Conservation (phyloP, 1,140 invertebrate species). For the Centruroides sculpturatus region DNA sequence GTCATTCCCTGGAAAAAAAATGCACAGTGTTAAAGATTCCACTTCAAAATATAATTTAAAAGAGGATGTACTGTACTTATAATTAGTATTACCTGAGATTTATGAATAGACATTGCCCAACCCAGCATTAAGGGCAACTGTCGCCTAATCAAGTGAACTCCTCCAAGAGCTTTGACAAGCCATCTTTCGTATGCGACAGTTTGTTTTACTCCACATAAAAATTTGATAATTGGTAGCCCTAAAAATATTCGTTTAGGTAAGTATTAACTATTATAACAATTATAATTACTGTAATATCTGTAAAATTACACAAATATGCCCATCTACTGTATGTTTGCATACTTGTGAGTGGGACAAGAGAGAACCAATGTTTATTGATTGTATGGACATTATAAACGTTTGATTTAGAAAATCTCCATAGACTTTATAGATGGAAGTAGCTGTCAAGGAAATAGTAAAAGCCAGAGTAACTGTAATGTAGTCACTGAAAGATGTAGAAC, state of each 20-base stretch:
- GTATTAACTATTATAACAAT: too few species aligned
- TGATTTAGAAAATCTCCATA: too few species aligned
- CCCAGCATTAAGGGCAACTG: slow-evolving; percentile 79
- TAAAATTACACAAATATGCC: too few species aligned
- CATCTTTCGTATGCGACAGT: slow-evolving; percentile 61
- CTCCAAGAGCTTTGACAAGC: slow-evolving; percentile 51
- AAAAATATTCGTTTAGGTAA: slow-evolving; percentile 3
- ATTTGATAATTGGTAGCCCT: slow-evolving; percentile 71
- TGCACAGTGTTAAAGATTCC: not conserved
- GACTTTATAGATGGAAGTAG: too few species aligned
- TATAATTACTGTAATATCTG: too few species aligned
- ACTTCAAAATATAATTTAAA: not conserved
- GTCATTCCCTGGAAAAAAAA: slow-evolving; percentile 57
- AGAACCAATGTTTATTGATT: too few species aligned
- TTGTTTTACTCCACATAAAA: slow-evolving; percentile 58
- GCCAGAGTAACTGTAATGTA: too few species aligned
- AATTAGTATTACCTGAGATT: slow-evolving; percentile 45
- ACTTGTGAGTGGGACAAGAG: too few species aligned
- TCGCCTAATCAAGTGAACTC: slow-evolving; percentile 45
- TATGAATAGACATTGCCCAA: slow-evolving; percentile 96
- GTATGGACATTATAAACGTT: too few species aligned
- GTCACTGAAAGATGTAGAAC: too few species aligned
- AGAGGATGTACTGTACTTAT: not conserved
- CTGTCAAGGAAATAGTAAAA: too few species aligned
- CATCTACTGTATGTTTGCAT: too few species aligned